Conservation (phyloP, 2,888 invertebrate genomes). For the Drosophila buzzatii region DNA sequence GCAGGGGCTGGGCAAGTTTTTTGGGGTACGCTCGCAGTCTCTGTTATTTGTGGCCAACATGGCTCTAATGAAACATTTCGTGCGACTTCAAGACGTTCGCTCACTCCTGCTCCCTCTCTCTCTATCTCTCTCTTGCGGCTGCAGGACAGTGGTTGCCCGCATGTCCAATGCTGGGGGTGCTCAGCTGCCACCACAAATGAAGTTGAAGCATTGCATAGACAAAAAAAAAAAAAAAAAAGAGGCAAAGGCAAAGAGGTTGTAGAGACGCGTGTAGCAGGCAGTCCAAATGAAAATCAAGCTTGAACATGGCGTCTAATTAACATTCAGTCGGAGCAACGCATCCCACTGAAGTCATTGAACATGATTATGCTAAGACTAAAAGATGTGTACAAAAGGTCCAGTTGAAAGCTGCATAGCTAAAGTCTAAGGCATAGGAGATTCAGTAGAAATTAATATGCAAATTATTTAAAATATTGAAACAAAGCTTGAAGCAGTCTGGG, state of each 20-base stretch:
- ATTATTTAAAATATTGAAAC: neutral
- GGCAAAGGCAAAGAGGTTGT: neutral
- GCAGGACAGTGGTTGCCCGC: conserved; percentile 64
- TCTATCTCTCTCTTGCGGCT: conserved; percentile 52
- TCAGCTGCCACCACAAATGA: conserved; percentile 51
- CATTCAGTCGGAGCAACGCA: conserved; percentile 23
- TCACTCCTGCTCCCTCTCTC: conserved; percentile 23
- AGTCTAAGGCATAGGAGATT: neutral
- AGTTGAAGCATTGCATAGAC: conserved; percentile 36
- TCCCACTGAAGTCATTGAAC: conserved; percentile 4
- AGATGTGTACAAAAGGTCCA: neutral
- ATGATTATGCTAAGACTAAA: conserved; percentile 1
- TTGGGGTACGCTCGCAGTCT: conserved; percentile 30
- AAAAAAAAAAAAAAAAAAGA: conserved; percentile 2
- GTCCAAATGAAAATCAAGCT: conserved; percentile 51
- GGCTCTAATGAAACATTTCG: conserved; percentile 79
- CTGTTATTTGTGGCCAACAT: conserved; percentile 69
- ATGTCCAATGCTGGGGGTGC: conserved; percentile 6
- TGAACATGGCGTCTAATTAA: conserved; percentile 51
- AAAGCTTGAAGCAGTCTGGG: neutral
- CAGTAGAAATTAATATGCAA: neutral
- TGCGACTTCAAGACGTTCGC: conserved; percentile 61
- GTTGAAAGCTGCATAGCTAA: neutral
- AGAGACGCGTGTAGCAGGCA: conserved; percentile 12
- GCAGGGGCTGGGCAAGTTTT: conserved; percentile 2